Evolutionary conservation across 30 jellyfish, hydroid and myxozoan genomes (phyloP).

Genomic region (Turritopsis rubra): DNA sequence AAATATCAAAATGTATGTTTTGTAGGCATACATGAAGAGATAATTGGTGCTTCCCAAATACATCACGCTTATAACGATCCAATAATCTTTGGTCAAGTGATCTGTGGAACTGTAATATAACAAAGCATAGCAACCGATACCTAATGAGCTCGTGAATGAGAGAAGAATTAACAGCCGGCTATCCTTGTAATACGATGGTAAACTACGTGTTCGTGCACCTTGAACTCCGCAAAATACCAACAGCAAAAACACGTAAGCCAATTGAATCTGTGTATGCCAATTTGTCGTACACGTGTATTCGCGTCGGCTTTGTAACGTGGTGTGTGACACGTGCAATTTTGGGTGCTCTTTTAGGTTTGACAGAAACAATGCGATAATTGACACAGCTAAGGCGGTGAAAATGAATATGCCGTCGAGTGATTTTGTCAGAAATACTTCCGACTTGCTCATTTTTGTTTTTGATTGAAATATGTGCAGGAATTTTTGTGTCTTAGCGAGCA

Average conservation of each 20-base stretch:
- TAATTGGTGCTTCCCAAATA: background rate
- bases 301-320: background rate
- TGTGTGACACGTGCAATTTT: background rate
- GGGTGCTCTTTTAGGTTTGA: background rate
- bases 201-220: background rate
- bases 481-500: slow-evolving; percentile 1
- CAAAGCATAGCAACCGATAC: background rate
- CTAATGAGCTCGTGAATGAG: background rate
- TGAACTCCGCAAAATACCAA: background rate
- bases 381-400: background rate
- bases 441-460: background rate
- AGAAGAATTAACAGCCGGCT: background rate
- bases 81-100: background rate
- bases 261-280: background rate
- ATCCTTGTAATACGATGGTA: slow-evolving; percentile 1
- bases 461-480: slow-evolving; percentile 8
- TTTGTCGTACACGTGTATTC: background rate
- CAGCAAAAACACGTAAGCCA: background rate
- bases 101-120: background rate
- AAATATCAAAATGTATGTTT: background rate
- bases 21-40: background rate
- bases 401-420: background rate
- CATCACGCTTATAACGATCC: background rate
- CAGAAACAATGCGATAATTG: background rate
- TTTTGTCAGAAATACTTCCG: background rate